phyloP scores from a whole-genome alignment of 1,140 invertebrate genomes.

The Lucilia sericata region DNA sequence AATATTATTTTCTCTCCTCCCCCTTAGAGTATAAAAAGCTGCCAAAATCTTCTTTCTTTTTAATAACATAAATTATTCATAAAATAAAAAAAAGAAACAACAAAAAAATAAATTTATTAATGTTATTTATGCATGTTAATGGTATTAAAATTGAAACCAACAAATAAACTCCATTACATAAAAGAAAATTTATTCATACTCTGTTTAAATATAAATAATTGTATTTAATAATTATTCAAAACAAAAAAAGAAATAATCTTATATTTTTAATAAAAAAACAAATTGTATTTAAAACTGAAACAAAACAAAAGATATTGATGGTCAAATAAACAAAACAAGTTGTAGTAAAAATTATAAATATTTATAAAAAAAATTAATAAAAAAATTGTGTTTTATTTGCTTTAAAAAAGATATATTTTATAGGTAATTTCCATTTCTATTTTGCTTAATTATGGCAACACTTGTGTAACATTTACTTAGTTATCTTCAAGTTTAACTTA shows the following conservation, averaged over 20 bases:
- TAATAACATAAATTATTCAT: background rate
- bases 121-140: conserved; percentile 13
- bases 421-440: too few species aligned
- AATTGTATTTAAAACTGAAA: conserved; percentile 12
- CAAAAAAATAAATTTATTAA: background rate
- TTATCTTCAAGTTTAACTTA: too few species aligned
- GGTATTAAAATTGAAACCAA: background rate
- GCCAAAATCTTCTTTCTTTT: background rate
- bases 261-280: conserved; percentile 9
- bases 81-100: background rate
- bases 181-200: background rate
- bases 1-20: too few species aligned
- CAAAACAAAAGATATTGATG: background rate
- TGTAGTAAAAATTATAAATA: conserved; percentile 30
- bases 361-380: background rate
- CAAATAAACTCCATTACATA: background rate
- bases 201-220: background rate
- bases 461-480: too few species aligned
- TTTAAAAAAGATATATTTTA: too few species aligned
- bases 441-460: too few species aligned
- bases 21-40: background rate
- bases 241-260: background rate
- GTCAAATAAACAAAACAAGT: conserved; percentile 29
- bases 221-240: background rate
- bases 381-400: too few species aligned